Base-by-base conservation (phyloP, 2,888 invertebrate genomes). In the Nezara viridula region DNA sequence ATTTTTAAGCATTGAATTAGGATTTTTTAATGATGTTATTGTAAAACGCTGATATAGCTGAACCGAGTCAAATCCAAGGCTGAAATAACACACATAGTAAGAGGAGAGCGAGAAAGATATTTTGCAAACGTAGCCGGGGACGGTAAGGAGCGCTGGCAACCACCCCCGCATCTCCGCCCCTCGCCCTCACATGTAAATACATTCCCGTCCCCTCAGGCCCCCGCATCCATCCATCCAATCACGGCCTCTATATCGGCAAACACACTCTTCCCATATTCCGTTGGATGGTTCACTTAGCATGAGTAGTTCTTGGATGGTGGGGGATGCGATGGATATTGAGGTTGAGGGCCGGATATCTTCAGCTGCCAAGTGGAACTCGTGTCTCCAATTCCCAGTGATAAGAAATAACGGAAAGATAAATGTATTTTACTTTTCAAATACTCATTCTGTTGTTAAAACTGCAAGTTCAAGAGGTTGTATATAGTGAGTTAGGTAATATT, bases 211-310 rank as follows among this genome's bases (percentile, higher is more conserved):
- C 86, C 81, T 47, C 3, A 27, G 81, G 81, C n/a, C 32, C n/a
- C 37, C 27, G 32, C 86, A 49, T 50, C 86, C 86, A 52, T 60
- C 86, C 52, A 60, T 86, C 86, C 86, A 86, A 86, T 86, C 86
- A 86, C 60, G 16, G 66, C 66, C 66, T 32, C 66, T 32, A 73
- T 73, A 73, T 73, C 66, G 32, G 66, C 32, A 73, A 73, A 40
- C 86, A 86, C 86, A 52, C 81, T 40, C 81, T 47, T 81, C n/a
- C 81, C 81, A 44, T 47, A 81, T 81, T 16, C 81, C 81, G 81
- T 21, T 37, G 66, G 81, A 40, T 81, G 44, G 40, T 81, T 81
- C 81, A 81, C 81, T 81, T 81, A 81, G 44, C 66, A 73, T 73
- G 66, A 73, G 66, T 73, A 73, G 66, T 73, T 73, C 66, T 37